Evolutionary conservation across 2,888 invertebrate genomes (phyloP).

Genomic region (Tiphia femorata): DNA sequence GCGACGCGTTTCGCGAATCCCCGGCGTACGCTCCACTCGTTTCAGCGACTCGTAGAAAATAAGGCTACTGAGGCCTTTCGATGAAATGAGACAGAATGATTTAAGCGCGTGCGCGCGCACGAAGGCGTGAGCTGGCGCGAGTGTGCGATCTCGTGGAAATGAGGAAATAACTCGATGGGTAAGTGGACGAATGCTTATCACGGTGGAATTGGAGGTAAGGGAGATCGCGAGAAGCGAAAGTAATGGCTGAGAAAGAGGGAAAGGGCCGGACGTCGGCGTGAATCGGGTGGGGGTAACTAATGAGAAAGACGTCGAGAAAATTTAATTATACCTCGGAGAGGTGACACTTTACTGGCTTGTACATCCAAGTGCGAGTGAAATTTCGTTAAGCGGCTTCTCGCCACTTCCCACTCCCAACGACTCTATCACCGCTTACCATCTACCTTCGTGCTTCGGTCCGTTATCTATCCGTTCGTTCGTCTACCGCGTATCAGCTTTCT

Average conservation of each 20-base stretch:
- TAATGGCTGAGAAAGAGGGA: too few relatives aligned
- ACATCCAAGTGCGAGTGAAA: conserved; percentile 51
- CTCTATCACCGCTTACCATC: conserved; percentile 28
- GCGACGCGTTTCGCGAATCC: too few relatives aligned
- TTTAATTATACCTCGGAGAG: conserved; percentile 59
- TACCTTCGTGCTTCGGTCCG: conserved; percentile 2
- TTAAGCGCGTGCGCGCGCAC: conserved; percentile 8
- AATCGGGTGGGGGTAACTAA: conserved; percentile 22
- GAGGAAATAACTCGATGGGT: too few relatives aligned
- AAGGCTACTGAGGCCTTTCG: too few relatives aligned
- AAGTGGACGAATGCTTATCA: too few relatives aligned
- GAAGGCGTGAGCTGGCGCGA: conserved; percentile 23
- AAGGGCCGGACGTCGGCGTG: too few relatives aligned
- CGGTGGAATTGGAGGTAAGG: too few relatives aligned
- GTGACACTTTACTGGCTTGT: conserved; percentile 60
- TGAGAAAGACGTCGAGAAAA: conserved; percentile 60
- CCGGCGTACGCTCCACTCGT: too few relatives aligned
- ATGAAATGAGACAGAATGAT: too few relatives aligned
- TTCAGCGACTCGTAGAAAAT: too few relatives aligned
- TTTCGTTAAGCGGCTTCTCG: conserved; percentile 55
- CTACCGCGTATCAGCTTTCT: neutral
- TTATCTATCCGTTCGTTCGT: neutral
- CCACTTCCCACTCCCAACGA: conserved; percentile 21
- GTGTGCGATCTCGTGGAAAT: too few relatives aligned
- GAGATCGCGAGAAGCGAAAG: too few relatives aligned